Conservation (phyloP, 2,113 vertebrate species). For the Chionodraco myersi region DNA sequence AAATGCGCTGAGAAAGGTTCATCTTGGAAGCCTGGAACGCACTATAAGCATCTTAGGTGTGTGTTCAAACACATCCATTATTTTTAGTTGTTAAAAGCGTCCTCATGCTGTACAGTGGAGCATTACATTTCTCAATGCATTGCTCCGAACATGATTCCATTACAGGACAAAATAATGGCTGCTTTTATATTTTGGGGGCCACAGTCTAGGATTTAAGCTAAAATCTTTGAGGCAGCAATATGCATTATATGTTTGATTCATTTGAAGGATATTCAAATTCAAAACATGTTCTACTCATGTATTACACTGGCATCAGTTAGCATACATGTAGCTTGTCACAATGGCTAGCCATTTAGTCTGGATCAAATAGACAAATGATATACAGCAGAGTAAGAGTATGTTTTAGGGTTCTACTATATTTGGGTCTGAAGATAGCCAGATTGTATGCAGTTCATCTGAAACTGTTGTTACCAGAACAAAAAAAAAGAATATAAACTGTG, state of each 20-base stretch:
- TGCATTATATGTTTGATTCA: not conserved
- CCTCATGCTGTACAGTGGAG: not conserved
- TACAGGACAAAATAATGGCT: not conserved
- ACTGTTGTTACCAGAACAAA: not conserved
- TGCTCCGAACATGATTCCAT: constrained; percentile 4
- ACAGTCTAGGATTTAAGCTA: not conserved
- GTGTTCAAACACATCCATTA: constrained; percentile 28
- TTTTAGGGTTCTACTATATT: not conserved
- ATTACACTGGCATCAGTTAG: not conserved
- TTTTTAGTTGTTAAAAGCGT: constrained; percentile 14
- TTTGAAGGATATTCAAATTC: not conserved
- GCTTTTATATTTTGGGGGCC: not conserved
- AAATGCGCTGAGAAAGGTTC: constrained; percentile 21
- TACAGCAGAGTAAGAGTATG: not conserved
- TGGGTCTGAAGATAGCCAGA: not conserved
- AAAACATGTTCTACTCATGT: not conserved
- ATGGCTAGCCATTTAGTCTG: not conserved
- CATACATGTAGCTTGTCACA: not conserved
- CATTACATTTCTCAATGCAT: constrained; percentile 4
- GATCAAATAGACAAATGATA: not conserved
- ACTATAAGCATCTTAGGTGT: not conserved
- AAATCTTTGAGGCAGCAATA: not conserved
- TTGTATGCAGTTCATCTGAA: not conserved
- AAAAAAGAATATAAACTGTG: not conserved
- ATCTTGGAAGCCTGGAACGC: constrained; percentile 30